These are phyloP conservation scores for Sinonovacula constricta DNA, from an alignment of 1,140 invertebrate genomes.

Conservation along the genomic window DNA sequence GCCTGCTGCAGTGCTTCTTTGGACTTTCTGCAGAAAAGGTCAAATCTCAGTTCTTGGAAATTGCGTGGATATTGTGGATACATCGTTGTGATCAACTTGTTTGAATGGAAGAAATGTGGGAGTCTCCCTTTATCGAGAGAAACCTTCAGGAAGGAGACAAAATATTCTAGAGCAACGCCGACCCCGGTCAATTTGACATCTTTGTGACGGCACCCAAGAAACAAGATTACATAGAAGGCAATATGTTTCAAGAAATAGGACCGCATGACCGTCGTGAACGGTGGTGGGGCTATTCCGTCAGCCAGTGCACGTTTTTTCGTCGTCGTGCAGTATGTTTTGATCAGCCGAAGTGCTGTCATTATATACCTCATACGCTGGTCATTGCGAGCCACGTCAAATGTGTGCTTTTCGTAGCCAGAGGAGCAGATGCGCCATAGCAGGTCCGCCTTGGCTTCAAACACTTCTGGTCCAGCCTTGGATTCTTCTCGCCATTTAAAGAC, in stretches of 20 bases:
- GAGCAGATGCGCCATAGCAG: conserved; percentile 4
- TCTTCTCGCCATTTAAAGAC: conserved; percentile 21
- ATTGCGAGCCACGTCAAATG: conserved; percentile 1
- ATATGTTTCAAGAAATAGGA: conserved; percentile 34
- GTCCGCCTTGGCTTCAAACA: not conserved
- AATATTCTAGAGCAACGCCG: not conserved
- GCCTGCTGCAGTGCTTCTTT: not conserved
- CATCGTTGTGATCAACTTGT: not conserved
- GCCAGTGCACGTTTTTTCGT: not conserved
- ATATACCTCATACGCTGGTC: not conserved
- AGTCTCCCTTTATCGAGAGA: not conserved
- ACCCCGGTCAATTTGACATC: not conserved
- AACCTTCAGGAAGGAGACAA: not conserved
- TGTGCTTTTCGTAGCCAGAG: conserved; percentile 30
- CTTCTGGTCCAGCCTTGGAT: not conserved
- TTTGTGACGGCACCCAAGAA: not conserved
- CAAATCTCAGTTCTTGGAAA: not conserved
- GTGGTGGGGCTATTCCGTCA: not conserved
- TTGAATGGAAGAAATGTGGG: not conserved
- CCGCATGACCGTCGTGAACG: conserved; percentile 17
- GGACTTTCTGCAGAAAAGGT: not conserved
- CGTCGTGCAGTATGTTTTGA: conserved; percentile 21
- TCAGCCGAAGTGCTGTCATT: conserved; percentile 5
- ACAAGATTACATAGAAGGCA: conserved; percentile 20
- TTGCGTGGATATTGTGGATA: not conserved